Evolutionary conservation across 2,113 vertebrate genomes (phyloP).

Genomic region (Ptyas mucosa): DNA sequence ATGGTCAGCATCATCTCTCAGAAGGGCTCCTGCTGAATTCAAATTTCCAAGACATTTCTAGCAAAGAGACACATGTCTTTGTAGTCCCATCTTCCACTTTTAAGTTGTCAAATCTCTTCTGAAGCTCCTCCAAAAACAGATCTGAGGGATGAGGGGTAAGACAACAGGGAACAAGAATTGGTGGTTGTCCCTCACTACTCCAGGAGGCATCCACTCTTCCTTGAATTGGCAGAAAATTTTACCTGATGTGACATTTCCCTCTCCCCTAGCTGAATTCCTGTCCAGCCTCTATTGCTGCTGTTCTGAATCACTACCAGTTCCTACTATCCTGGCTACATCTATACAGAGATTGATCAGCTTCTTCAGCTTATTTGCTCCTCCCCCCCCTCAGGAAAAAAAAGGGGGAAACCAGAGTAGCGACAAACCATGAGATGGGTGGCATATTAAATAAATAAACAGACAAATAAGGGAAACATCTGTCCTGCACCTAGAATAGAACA

Average conservation of each 20-base stretch:
- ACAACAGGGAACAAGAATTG: not conserved
- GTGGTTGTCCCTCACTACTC: not conserved
- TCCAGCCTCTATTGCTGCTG: not conserved
- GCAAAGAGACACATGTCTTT: not conserved
- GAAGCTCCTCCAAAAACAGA: not conserved
- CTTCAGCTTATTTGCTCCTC: not conserved
- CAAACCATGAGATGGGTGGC: not conserved
- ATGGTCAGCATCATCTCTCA: not conserved
- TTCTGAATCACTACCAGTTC: not conserved
- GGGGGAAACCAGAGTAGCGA: not conserved
- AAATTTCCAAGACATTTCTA: not conserved
- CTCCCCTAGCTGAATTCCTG: not conserved
- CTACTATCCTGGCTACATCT: not conserved
- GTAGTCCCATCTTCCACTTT: not conserved
- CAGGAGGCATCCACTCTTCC: not conserved
- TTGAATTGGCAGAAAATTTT: not conserved
- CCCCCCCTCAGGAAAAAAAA: fast-evolving
- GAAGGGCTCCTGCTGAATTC: not conserved
- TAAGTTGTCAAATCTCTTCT: not conserved
- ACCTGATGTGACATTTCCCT: not conserved
- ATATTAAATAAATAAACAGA: not conserved
- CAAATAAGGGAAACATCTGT: not conserved
- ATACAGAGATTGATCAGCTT: not conserved
- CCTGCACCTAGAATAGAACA: not conserved
- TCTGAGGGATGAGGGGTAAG: not conserved